A percentile compares a stretch with the other conserved stretches of the same genome.
phyloP scores from a whole-genome alignment of 2,797 vertebrate species.

The Mastacembelus armatus region DNA sequence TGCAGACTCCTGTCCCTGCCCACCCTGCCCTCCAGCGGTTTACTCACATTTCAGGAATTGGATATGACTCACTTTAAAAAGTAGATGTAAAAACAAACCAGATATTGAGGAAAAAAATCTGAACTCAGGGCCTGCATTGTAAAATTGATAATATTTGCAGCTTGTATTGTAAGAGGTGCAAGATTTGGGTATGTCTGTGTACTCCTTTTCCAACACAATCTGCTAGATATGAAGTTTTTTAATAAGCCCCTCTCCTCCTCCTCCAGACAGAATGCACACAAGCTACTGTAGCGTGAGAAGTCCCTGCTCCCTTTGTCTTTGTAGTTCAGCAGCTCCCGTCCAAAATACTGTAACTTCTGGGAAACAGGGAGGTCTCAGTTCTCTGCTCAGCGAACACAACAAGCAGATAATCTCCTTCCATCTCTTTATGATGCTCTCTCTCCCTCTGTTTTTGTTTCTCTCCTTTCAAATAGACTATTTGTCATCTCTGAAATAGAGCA shows the following conservation, averaged over 20 bases:
- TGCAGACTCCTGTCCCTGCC: not conserved
- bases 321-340: slow-evolving; percentile 70
- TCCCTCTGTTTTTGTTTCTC: slow-evolving; percentile 66
- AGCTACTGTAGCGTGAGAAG: slow-evolving; percentile 67
- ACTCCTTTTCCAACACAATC: slow-evolving; percentile 41
- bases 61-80: slow-evolving; percentile 5
- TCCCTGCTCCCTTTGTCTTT: slow-evolving; percentile 77
- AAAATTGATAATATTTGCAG: slow-evolving; percentile 14
- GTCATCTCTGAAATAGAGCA: slow-evolving; percentile 86
- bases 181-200: slow-evolving; percentile 31
- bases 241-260: slow-evolving; percentile 35
- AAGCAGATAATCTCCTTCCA: slow-evolving; percentile 53
- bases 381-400: slow-evolving; percentile 59
- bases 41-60: slow-evolving; percentile 13
- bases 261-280: slow-evolving; percentile 48
- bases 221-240: slow-evolving; percentile 48
- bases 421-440: slow-evolving; percentile 56
- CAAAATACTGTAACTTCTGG: slow-evolving; percentile 75
- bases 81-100: slow-evolving; percentile 9
- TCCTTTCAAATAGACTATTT: slow-evolving; percentile 84
- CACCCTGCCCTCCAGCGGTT: not conserved
- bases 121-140: slow-evolving; percentile 17
- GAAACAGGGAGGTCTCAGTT: slow-evolving; percentile 70
- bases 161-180: slow-evolving; percentile 42
- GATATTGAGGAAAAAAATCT: slow-evolving; percentile 37